Evolutionary conservation across 2,113 vertebrate species (phyloP).

Genomic region (Sturnira hondurensis): DNA sequence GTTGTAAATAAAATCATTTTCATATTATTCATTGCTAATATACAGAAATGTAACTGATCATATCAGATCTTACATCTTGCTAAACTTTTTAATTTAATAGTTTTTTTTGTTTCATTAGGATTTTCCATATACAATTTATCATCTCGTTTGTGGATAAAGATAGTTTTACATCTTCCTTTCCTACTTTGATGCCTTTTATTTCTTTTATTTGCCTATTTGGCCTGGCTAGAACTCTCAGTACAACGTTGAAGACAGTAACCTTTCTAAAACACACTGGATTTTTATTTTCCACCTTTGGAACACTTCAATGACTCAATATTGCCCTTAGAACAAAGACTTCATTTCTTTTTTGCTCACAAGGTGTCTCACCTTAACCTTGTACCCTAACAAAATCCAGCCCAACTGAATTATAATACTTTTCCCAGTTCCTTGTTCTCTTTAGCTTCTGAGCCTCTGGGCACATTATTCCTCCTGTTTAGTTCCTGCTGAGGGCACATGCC

Average conservation of each 20-base stretch:
- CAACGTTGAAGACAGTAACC: neutral
- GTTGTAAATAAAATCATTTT: neutral
- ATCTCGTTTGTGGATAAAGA: too few species aligned
- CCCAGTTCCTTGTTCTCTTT: neutral
- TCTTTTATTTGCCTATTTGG: too few species aligned
- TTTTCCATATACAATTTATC: neutral
- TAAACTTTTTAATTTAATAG: neutral
- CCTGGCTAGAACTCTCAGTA: neutral
- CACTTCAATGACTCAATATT: neutral
- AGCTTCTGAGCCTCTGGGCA: neutral
- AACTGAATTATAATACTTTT: neutral
- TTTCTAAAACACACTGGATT: neutral
- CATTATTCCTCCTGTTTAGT: neutral
- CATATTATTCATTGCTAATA: too few species aligned
- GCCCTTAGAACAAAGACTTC: neutral
- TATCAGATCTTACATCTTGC: neutral
- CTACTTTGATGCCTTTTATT: too few species aligned
- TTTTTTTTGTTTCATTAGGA: neutral
- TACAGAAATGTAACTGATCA: neutral
- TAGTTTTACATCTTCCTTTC: too few species aligned
- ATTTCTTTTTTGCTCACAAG: neutral
- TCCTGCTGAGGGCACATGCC: too few species aligned
- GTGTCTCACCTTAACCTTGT: neutral
- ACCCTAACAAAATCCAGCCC: neutral
- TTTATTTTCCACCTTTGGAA: neutral